Base-by-base conservation (phyloP, 2,888 invertebrate species). In the Operophtera brumata region DNA sequence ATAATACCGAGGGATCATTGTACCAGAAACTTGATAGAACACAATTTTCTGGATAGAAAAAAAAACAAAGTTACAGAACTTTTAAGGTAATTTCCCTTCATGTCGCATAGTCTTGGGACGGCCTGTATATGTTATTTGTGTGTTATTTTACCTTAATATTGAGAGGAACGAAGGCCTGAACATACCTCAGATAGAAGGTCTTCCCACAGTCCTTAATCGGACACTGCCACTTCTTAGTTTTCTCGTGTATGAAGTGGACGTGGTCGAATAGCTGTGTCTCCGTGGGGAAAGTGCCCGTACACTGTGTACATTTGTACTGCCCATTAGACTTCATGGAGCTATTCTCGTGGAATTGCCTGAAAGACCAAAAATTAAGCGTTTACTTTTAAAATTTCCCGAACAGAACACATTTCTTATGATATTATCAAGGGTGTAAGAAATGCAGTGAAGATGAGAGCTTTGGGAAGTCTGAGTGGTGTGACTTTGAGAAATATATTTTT, bases 191-290 rank as follows among this genome's bases (percentile, higher is more conserved):
- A 37, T 82, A 83, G 64, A 90, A 91, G 0, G 84, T 87, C 74
- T 90, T 90, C 44, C 80, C 82, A 46, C 91, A 91, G 0, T 68
- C 77, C 3, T 73, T 67, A 1, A 88, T 83, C 0, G 84, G 82
- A 26, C 91, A 91, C 62, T 82, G 83, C 87, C 90, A 91, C 0
- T 83, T 68, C 41, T 78, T 78, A 56, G 79, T 80, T 69, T 86
- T 86, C 50, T 82, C 79, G 26, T 91, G 90, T 39, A 80, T 78
- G 62, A 87, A 87, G 72, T 91, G 91, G 0, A 91, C 82, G 67
- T 91, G 91, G 65, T 91, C 91, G 66, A 91, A 91, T 44, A 91
- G 74, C 7, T 80, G 82, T 0, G 84, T 83, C 65, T 91, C 91
- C 2, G 84, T 82, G 0, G 61, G 51, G 61, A 86, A 86, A 7